Conservation (phyloP, 2,113 vertebrate genomes). For the Aphelocoma coerulescens region DNA sequence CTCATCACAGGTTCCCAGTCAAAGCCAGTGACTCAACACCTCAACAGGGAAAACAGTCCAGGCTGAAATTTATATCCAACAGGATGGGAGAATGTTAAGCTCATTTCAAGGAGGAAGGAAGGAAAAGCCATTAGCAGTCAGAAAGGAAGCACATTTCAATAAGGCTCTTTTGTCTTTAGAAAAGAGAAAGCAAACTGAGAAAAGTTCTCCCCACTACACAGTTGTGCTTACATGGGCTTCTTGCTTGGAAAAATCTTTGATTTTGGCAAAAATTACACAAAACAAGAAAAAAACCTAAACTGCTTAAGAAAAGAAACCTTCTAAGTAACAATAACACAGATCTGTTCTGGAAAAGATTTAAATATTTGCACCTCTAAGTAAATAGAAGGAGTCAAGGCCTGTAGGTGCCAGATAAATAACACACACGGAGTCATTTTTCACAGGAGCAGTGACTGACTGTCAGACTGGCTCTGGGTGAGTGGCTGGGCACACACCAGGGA, state of each 20-base stretch:
- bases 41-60: constrained; percentile 21
- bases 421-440: not conserved
- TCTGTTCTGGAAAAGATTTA: not conserved
- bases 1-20: not conserved
- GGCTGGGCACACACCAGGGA: not conserved
- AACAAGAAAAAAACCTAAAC: not conserved
- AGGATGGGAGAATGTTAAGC: constrained; percentile 57
- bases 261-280: not conserved
- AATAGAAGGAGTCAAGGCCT: not conserved
- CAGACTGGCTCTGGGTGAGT: not conserved
- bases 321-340: not conserved
- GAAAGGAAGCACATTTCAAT: constrained; percentile 60
- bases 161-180: constrained; percentile 48
- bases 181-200: constrained; percentile 47
- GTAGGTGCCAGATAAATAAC: not conserved
- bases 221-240: not conserved
- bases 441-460: not conserved
- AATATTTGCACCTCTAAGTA: not conserved
- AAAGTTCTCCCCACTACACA: not conserved
- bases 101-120: constrained; percentile 59
- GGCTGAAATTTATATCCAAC: constrained; percentile 38
- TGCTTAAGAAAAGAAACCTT: not conserved
- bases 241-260: not conserved
- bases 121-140: constrained; percentile 50
- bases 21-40: constrained; percentile 39